Evolutionary conservation across 2,113 vertebrate genomes (phyloP), one percentile per base, ranked within the genome.

Genomic region (Sander lucioperca): DNA sequence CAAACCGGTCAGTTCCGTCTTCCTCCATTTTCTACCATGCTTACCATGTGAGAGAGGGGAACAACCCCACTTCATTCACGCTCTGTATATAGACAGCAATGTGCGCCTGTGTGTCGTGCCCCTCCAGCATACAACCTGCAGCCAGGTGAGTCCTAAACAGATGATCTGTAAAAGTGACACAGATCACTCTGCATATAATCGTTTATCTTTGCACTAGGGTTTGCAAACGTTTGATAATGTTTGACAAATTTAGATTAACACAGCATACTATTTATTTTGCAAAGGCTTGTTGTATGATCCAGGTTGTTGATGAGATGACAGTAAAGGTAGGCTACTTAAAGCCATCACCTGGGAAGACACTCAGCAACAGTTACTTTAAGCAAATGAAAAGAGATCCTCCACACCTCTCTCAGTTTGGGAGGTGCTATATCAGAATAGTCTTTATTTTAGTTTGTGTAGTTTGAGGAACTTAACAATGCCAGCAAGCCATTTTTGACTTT

Each of bases 1-100:
- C 93, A 94, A 93, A 94, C 95, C 92, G 93, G 95, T 95, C 93
- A 94, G 93, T 95, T 96, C 95, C 92, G 81, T 93, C 89, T 94
- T 95, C 95, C 96, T 97, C 96, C 96, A 96, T 97, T 96, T 97
- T 97, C 96, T 95, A 92, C 90, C 84, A 87, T 70, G 95, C 92
- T 75, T 91, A 70, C 80, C 72, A 79, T 70, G 80, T 73, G 81
- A 89, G 76, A 84, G 85, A 21, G 27, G 62, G 84, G 91, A 73
- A 69, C 79, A 84, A 85, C 73, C 85, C 89, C 88, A 73, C 90
- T 91, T 89, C 74, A 77, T 62, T 63, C 18, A 65, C 65, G 74
- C 77, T 75, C 63, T 71, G 74, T 36, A 39, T 36, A 8, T 18
- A 43, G 45, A 65, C 62, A 64, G 19, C 70, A 39, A 15, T 19